Base-by-base conservation (phyloP, 2,797 vertebrate genomes). In the Sardinella longiceps region DNA sequence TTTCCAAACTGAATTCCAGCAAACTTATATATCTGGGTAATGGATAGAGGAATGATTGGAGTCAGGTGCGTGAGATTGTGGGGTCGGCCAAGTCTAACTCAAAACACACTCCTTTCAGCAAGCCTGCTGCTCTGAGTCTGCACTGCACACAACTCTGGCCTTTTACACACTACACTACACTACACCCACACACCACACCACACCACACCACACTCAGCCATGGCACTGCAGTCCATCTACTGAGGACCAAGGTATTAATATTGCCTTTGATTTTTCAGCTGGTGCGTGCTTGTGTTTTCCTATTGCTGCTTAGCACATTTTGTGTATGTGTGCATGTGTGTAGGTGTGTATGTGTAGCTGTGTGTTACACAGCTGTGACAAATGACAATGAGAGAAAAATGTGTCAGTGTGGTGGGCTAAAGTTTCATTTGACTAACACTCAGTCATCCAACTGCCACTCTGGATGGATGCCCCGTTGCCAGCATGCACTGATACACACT, bases 1-100 rank as follows among this genome's bases (percentile, higher is more conserved):
- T 90, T 91, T 89, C 89, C 89, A 85, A 87, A 84, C 63, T 37
- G 12, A 53, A 81, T 80, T 90, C 88, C 89, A 91, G 83, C 84
- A 45, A 60, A 82, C 83, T 81, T 87, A 74, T 85, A 83, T 84
- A 84, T 84, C 77, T 63, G 80, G 89, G 84, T 88, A 88, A 88
- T 86, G 86, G 85, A 84, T 48, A 33, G 74, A 58, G 70, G 83
- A 77, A 82, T 89, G 87, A 90, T 89, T 90, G 84, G 83, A 90
- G 85, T 85, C 89, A 90, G 87, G 89, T 90, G 88, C 74, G 85
- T 81, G 82, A 58, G 7, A 58, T 83, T 74, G 66, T n/a, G 0
- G 7, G 60, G 85, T 85, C 82, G 70, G 85, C 86, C 85, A 87
- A 86, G 82, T 28, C 81, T 82, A 87, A 86, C 85, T 30, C 37